Evolutionary conservation across 2,113 vertebrate species (phyloP).

Genomic region (Phaetusa simplex): DNA sequence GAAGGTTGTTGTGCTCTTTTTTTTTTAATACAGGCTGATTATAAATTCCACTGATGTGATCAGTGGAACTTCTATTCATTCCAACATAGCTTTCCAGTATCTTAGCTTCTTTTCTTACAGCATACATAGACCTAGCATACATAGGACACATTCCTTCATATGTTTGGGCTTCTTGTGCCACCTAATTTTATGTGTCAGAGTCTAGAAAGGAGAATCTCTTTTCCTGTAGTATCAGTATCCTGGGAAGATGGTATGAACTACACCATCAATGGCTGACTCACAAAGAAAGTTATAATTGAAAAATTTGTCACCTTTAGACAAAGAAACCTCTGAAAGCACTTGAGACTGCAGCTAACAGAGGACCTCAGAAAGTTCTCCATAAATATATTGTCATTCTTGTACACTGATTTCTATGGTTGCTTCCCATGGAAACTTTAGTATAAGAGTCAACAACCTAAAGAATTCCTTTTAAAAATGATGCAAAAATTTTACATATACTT

Average conservation of each 20-base stretch:
- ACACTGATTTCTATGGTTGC: background rate
- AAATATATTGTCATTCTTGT: background rate
- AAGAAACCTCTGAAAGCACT: background rate
- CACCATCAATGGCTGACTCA: background rate
- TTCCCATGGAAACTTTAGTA: background rate
- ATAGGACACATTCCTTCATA: background rate
- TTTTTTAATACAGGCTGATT: background rate
- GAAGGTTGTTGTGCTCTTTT: background rate
- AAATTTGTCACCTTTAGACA: background rate
- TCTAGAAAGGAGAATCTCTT: background rate
- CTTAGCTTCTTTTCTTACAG: background rate
- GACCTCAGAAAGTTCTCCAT: background rate
- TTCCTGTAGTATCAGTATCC: background rate
- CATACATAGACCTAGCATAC: background rate
- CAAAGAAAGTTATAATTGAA: background rate
- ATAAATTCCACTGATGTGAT: background rate
- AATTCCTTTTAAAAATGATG: background rate
- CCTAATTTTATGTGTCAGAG: background rate
- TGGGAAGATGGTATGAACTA: background rate
- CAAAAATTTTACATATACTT: background rate
- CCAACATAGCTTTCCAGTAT: background rate
- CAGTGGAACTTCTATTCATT: background rate
- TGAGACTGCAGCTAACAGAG: background rate
- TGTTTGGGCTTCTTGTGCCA: background rate
- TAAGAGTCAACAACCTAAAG: background rate